A percentile compares a stretch with the other conserved stretches of the same genome.
Evolutionary conservation across 2,888 invertebrate genomes (phyloP).

Genomic region (Pedicia rivosa): DNA sequence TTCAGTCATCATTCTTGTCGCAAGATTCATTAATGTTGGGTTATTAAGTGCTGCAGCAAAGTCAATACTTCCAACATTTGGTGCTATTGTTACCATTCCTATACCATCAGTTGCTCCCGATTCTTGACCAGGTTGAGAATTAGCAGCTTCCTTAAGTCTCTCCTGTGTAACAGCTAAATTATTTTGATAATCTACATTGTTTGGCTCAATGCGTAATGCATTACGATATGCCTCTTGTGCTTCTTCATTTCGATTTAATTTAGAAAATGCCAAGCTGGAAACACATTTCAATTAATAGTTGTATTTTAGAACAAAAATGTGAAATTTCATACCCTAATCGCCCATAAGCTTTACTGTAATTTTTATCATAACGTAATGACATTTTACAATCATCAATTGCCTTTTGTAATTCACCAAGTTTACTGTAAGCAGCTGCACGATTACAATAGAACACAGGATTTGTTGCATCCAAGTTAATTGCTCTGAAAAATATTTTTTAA

Average conservation of each 20-base stretch:
- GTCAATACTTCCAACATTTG: constrained; percentile 8
- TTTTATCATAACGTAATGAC: constrained; percentile 75
- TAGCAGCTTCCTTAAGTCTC: constrained; percentile 7
- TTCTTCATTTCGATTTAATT: constrained; percentile 63
- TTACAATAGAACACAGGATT: constrained; percentile 97
- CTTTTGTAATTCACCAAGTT: constrained; percentile 63
- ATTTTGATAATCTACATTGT: constrained; percentile 76
- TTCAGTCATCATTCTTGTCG: constrained; percentile 10
- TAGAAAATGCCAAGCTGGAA: constrained; percentile 55
- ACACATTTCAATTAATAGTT: constrained; percentile 22
- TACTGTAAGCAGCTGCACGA: constrained; percentile 89
- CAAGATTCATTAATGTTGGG: constrained; percentile 10
- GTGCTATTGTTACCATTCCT: not conserved
- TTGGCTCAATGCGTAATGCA: constrained; percentile 81
- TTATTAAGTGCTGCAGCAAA: constrained; percentile 11
- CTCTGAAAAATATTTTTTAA: constrained; percentile 37
- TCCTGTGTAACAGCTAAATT: constrained; percentile 68
- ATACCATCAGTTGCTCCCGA: not conserved
- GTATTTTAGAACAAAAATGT: not conserved
- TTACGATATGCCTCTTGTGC: constrained; percentile 75
- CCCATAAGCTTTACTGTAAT: constrained; percentile 90
- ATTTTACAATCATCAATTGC: constrained; percentile 84
- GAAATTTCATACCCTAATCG: constrained; percentile 46
- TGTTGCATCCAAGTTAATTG: constrained; percentile 69
- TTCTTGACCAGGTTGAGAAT: not conserved